Base-by-base conservation (phyloP, 2,888 invertebrate species). In the Tribolium freemani region DNA sequence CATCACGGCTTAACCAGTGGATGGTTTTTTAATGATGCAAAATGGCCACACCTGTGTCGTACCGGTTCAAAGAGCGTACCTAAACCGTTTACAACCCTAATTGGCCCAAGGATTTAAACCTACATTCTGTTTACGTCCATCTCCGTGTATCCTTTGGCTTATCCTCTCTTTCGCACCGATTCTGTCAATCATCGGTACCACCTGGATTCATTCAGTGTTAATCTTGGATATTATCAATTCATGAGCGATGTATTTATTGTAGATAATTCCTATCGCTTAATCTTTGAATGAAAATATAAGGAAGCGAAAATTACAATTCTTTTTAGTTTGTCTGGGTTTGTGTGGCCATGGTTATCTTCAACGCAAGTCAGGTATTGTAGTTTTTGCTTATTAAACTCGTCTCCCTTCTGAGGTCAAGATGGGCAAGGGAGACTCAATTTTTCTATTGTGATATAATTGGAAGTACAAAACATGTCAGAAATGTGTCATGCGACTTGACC, bases 401-500 rank as follows among this genome's bases (percentile, higher is more conserved):
- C 61, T 31, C 56, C 31, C 45, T 9, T 20, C 11, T 3, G 48
- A 80, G 81, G 82, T 82, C 81, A 81, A 81, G 76, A 75, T 68
- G 63, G 64, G 64, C 73, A 78, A 80, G 81, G 82, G 82, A 79
- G 80, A 83, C 80, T 83, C 74, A 79, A 82, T 82, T 82, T 72
- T 58, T 77, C 78, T 79, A 82, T 84, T 83, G 81, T 83, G 74
- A 76, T 77, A 82, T 83, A 84, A 84, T 84, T 83, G 83, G 73
- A 80, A 81, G 78, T 77, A 84, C 81, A 84, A 83, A 83, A 83
- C 82, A 78, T 78, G 79, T 84, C 84, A 84, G 77, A 84, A 80
- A 82, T 80, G 73, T 83, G 84, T 83, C 84, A 83, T 70, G 77
- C 77, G 77, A 78, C 79, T 79, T 57, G 66, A 66, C 16, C 60